phyloP scores from a whole-genome alignment of 2,113 vertebrate genomes.

The Pituophis catenifer region DNA sequence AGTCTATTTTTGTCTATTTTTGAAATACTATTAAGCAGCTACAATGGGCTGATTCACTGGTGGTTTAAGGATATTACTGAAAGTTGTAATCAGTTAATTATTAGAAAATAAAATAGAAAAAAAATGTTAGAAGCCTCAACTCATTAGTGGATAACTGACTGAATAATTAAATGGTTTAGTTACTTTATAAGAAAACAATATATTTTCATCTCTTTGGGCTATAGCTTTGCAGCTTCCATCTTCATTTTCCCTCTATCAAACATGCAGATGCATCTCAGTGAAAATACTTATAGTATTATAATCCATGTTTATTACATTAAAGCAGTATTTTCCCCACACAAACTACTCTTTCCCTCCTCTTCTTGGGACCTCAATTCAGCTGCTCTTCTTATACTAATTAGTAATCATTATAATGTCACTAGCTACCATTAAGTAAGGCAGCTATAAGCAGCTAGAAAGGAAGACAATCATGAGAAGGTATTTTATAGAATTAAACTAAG shows the following conservation, averaged over 20 bases:
- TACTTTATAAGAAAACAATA: background rate
- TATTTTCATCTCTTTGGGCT: background rate
- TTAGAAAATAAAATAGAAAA: background rate
- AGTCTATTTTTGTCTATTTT: background rate
- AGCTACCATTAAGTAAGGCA: background rate
- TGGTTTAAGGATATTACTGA: background rate
- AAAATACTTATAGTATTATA: background rate
- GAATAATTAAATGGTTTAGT: background rate
- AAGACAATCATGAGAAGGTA: background rate
- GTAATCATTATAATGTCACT: background rate
- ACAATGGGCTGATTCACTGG: background rate
- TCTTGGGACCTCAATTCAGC: background rate
- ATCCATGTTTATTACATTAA: background rate
- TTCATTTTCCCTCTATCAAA: background rate
- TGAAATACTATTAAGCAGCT: slow-evolving; percentile 2
- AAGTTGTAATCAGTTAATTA: background rate
- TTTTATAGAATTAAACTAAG: background rate
- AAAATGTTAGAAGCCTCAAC: background rate
- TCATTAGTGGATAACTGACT: background rate
- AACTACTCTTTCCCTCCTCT: no score
- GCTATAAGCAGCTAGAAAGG: background rate
- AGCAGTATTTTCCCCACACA: background rate
- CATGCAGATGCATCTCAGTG: background rate
- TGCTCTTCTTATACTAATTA: background rate
- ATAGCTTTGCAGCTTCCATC: background rate